Percentiles rank a stretch among this genome's conserved stretches.
phyloP scores from a whole-genome alignment of 2,113 vertebrate species.

The Seriola aureovittata region DNA sequence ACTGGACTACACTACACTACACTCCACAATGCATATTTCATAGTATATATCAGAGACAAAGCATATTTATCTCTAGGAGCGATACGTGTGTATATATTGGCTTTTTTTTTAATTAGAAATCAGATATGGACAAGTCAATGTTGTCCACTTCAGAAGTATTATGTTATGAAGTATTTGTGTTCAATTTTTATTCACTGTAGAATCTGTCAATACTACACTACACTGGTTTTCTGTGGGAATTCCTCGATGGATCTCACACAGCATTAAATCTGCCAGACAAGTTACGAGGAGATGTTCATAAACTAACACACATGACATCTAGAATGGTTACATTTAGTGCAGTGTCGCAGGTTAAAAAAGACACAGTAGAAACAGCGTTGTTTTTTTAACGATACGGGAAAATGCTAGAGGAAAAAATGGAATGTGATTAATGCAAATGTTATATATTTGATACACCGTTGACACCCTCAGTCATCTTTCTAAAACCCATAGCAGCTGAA shows the following conservation, averaged over 20 bases:
- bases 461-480: not conserved
- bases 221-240: not conserved
- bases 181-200: not conserved
- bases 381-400: too few relatives aligned
- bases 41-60: not conserved
- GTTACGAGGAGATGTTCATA: not conserved
- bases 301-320: not conserved
- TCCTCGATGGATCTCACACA: not conserved
- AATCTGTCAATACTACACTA: not conserved
- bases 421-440: not conserved
- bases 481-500: slow-evolving; percentile 15
- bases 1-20: not conserved
- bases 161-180: not conserved
- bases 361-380: too few relatives aligned
- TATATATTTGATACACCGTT: not conserved
- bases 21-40: slow-evolving; percentile 34
- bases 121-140: not conserved
- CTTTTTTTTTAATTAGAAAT: slow-evolving; percentile 9
- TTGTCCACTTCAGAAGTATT: not conserved
- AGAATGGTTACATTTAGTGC: not conserved
- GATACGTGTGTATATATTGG: not conserved
- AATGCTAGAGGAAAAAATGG: not conserved
- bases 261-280: not conserved
- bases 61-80: slow-evolving; percentile 15
- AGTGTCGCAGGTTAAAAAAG: not conserved